A percentile compares a stretch with the other conserved stretches of the same genome.
phyloP scores from a whole-genome alignment of 2,797 vertebrate species.

The Oophaga sylvatica region DNA sequence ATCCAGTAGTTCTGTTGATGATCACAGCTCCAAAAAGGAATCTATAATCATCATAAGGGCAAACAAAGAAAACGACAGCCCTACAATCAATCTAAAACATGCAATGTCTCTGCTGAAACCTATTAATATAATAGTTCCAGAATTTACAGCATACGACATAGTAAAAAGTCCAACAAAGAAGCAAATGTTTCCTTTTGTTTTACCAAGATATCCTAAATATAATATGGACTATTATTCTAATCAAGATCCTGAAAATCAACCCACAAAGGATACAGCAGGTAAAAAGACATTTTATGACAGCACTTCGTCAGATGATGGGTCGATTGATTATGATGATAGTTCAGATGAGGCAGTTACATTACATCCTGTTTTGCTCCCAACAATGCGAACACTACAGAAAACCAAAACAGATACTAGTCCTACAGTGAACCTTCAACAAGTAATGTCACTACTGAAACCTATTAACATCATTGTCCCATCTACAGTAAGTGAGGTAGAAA shows the following conservation, averaged over 20 bases:
- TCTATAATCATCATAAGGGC: neutral
- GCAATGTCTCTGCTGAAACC: slow-evolving; percentile 19
- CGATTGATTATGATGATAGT: slow-evolving; percentile 19
- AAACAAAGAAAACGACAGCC: neutral
- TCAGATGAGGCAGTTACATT: neutral
- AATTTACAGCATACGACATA: neutral
- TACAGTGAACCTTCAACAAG: slow-evolving; percentile 22
- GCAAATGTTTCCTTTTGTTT: slow-evolving; percentile 9
- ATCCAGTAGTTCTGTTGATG: slow-evolving; percentile 10
- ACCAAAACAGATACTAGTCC: neutral
- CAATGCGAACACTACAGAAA: neutral
- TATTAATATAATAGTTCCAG: slow-evolving; percentile 6
- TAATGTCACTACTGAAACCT: slow-evolving; percentile 12
- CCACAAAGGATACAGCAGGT: no score
- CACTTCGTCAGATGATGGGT: slow-evolving; percentile 21
- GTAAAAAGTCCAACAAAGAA: slow-evolving; percentile 39
- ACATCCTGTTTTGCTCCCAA: neutral
- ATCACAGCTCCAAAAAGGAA: slow-evolving; percentile 3
- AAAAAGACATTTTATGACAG: neutral
- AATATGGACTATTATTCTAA: neutral
- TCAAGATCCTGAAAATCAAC: neutral
- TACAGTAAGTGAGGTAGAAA: neutral
- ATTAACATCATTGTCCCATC: slow-evolving; percentile 1
- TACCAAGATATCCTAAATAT: neutral
- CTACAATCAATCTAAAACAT: slow-evolving; percentile 22